Evolutionary conservation across 1,140 invertebrate genomes (phyloP), one percentile per base, ranked within the genome.

Genomic region (Cardiocondyla obscurior): DNA sequence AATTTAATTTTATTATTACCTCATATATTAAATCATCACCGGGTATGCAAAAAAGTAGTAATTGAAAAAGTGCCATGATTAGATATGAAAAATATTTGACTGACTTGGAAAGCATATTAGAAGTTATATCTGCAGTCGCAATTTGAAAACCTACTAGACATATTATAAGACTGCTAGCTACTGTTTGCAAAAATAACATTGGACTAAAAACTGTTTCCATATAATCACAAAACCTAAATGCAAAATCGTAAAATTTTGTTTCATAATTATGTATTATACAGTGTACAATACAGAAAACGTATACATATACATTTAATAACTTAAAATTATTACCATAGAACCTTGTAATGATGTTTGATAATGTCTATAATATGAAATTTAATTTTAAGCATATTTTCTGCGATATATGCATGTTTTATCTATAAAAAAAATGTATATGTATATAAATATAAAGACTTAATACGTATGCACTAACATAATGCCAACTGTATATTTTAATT

Each of bases 31-130:
- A 39, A 46, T 84, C 58, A 58, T 90, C 90, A 42, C 90, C 90
- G 10, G 90, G 90, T 67, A 90, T 90, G 65, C 90, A 91, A 46
- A 91, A 91, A 5, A 91, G 81, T 25, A 91, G 51, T 8, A 91
- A 67, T 85, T 91, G 90, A 81, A 88, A 91, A 57, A 91, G 72
- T 57, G 90, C 88, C 88, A 91, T 89, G 12, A 89, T 10, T 42
- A 91, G 87, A 44, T 91, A 90, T 7, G 90, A 90, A 8, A 72
- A 33, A 16, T 84, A 91, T 69, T 88, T 81, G 6, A 85, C 39
- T n/a, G 84, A 36, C 85, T 88, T 87, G 53, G 88, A 70, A 5
- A 55, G 36, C n/a, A 33, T 58, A 67, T 22, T 62, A 36, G n/a
- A 58, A 30, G 62, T 82, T 65, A 39, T 76, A 60, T 86, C 84